Evolutionary conservation across 2,888 invertebrate species (phyloP), one percentile per base, ranked within the genome.

Genomic region (Tinea semifulvella): DNA sequence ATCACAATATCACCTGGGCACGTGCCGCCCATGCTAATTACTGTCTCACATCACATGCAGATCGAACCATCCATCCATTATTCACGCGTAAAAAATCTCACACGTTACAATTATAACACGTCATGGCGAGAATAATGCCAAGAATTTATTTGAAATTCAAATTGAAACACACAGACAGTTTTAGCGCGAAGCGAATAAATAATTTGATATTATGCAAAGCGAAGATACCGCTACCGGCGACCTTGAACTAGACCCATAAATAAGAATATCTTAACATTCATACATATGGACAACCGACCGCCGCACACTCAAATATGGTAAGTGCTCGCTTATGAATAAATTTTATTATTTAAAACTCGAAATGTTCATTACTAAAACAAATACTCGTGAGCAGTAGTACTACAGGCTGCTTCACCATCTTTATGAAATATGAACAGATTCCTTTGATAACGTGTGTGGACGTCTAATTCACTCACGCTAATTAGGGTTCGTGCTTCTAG

Each of bases 281-380:
- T 80, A 76, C 80, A 79, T 79, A 79, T 76, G 79, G 74, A 73
- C 77, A 68, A 60, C 62, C 64, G 63, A 26, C 14, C 19, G 67
- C 67, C 71, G 72, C 75, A 68, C 72, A 75, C 76, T 71, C 77
- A 63, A 71, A 75, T 77, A 76, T 77, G 76, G 75, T 75, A 76
- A 76, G 79, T 75, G 71, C 70, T 66, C 70, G 69, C 72, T 76
- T 80, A 77, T 80, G 80, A 79, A 80, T 80, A 77, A 65, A 77
- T 76, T 79, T 77, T 79, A 76, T 77, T 77, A 77, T 77, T 79
- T 79, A 76, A 80, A 77, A 79, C 73, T 72, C 68, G 67, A 74
- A 71, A 76, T 74, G 79, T 80, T 79, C 76, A 79, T 80, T 80
- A 80, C 80, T 79, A 80, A 80, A 80, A 80, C 79, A 79, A 80